A percentile compares a stretch with the other conserved stretches of the same genome.
phyloP scores from a whole-genome alignment of 2,797 vertebrate species.

The Botia kubotai region DNA sequence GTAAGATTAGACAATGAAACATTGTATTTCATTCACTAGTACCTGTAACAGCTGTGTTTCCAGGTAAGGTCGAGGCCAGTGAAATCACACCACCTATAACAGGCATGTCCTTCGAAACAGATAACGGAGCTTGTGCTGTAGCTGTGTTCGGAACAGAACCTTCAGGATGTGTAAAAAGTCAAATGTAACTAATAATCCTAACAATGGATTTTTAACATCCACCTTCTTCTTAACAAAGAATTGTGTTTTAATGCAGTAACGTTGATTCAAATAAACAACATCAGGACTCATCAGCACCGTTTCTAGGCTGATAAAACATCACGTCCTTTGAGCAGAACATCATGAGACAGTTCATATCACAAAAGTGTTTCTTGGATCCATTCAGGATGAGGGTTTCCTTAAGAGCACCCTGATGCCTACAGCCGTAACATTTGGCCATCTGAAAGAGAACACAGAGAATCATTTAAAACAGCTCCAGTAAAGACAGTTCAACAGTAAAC shows the following conservation, averaged over 20 bases:
- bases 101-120: constrained; percentile 86
- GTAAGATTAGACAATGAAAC: not conserved
- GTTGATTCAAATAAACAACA: not conserved
- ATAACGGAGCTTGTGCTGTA: constrained; percentile 68
- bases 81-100: constrained; percentile 95
- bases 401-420: constrained; percentile 92
- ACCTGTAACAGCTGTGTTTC: constrained; percentile 92
- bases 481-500: too few species aligned
- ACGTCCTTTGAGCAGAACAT: constrained; percentile 88
- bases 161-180: not conserved
- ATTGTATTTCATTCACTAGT: constrained; percentile 16
- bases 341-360: constrained; percentile 89
- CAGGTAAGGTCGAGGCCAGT: constrained; percentile 89
- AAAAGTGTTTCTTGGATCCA: constrained; percentile 93
- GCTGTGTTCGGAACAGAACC: constrained; percentile 40
- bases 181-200: not conserved
- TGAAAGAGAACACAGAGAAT: constrained; percentile 58
- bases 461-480: too few species aligned
- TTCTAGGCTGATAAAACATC: constrained; percentile 70
- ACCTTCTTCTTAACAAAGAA: too few species aligned
- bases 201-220: not conserved
- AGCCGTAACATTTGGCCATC: constrained; percentile 95
- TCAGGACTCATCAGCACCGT: constrained; percentile 62
- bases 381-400: constrained; percentile 91
- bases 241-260: not conserved